phyloP scores from a whole-genome alignment of 1,140 invertebrate genomes.

The Macrobrachium nipponense region DNA sequence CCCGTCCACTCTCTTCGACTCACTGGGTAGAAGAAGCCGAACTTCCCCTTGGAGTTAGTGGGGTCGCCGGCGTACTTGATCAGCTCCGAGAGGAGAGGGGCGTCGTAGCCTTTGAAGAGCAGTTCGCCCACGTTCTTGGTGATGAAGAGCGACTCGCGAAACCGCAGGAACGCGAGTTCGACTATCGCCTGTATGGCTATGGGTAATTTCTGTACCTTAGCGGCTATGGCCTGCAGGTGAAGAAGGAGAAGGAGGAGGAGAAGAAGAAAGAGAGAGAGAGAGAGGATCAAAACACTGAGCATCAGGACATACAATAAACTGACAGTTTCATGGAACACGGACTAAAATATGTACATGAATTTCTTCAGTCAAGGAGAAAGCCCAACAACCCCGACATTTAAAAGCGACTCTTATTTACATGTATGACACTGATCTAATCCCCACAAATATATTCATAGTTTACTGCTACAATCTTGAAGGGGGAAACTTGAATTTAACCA shows the following conservation, averaged over 20 bases:
- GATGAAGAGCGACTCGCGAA: constrained; percentile 70
- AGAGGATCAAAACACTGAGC: not conserved
- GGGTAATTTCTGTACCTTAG: not conserved
- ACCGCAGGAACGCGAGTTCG: constrained; percentile 27
- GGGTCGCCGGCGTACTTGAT: constrained; percentile 34
- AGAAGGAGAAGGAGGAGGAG: not conserved
- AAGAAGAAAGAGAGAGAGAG: not conserved
- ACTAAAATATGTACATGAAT: no score
- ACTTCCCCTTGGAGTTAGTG: constrained; percentile 31
- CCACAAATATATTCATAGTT: no score
- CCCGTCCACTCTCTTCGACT: constrained; percentile 5
- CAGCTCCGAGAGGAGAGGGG: constrained; percentile 72
- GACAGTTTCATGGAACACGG: not conserved
- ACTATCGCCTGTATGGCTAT: not conserved
- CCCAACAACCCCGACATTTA: no score
- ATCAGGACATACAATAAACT: not conserved
- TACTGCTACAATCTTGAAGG: no score
- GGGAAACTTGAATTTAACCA: no score
- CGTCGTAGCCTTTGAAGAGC: constrained; percentile 82
- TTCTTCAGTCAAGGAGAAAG: no score
- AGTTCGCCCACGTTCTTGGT: constrained; percentile 78
- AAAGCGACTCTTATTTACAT: no score
- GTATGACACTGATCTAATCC: no score
- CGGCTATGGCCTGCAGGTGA: constrained; percentile 14
- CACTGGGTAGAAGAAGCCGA: constrained; percentile 52